Evolutionary conservation across 2,113 vertebrate species (phyloP), one percentile per base, ranked within the genome.

Genomic region (Budorcas taxicolor): DNA sequence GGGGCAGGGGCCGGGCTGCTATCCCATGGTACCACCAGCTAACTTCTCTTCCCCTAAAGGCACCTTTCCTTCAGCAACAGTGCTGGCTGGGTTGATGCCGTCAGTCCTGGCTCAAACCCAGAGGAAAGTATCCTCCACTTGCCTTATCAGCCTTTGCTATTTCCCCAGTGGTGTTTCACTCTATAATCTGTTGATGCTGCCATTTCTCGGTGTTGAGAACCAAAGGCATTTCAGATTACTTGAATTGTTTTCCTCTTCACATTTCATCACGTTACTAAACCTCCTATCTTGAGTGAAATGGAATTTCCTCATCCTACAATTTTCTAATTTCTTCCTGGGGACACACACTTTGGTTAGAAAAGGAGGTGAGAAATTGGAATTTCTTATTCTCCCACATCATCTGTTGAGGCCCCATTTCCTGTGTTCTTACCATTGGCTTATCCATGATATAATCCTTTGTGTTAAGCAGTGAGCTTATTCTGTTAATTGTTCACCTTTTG

Each of bases 81-180:
- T 1, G 1, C 94, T 19, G 64, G 87, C 90, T 62, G 19, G 36
- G 13, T n/a, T 16, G 2, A 31, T 62, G 71, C 78, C 25, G 17
- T 71, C 53, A 52, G 60, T 31, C 47, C 82, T 96, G 96, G 96
- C 92, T 96, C n/a, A 47, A 45, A 47, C 52, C 94, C 94, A 94
- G 91, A 40, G 52, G 27, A 80, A 96, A 95, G 19, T 62, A 27
- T 40, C 57, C 36, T 97, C 93, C 86, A 78, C 97, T 97, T 90
- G 93, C 31, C 80, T 96, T 93, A 92, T 96, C 95, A 52, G 94
- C 62, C 62, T 96, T 80, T 15, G 31, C 80, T 91, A 0, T 81
- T 78, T 88, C 93, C 47, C 60, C 12, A 27, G 27, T 7, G n/a
- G 29, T 58, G 50, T 84, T 93, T 74, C 91, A 80, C 92, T 87